Base-by-base conservation (phyloP, 1,140 invertebrate genomes). In the Bradynema listronoti region DNA sequence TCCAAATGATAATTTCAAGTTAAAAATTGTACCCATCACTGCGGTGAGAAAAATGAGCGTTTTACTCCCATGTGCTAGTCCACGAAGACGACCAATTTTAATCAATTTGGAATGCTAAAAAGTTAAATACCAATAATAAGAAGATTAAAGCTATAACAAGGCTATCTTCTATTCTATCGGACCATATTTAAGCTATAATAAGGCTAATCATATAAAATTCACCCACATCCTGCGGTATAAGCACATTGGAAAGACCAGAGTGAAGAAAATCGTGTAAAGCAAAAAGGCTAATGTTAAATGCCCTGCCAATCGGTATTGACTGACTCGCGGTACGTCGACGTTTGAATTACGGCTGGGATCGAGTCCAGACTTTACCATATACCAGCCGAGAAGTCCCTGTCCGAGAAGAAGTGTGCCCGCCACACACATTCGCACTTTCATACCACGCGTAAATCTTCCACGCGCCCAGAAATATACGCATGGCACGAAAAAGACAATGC, bases 361-460 rank as follows among this genome's bases (percentile, higher is more conserved):
- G 32, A 99, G 81, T 0, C 95, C 95, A 42, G 92, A 97, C 80
- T 96, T 91, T 0, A 99, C 95, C 95, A 99, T 99, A 81, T 96
- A 98, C 95, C 95, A 99, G 19, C 95, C 95, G 81, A 99, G 86
- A 30, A 96, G 81, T 66, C 93, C 93, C 86, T 92, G 80, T 6
- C 82, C 80, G 33, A n/a, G 19, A 11, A 39, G 19, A n/a, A 98
- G 80, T 1, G 82, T 78, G 3, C 89, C 89, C 74, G 90, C 86
- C 2, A 83, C 78, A 0, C 84, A 63, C 4, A 94, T 84, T 53
- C 89, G 80, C 22, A 83, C 83, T 79, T 95, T 96, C 84, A 95
- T 87, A 30, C 78, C 80, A 25, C 43, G 11, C 22, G 33, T 58
- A 50, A 79, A 74, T 76, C 84, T 86, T 0, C 89, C 89, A 60